Percentiles rank a stretch among this genome's conserved stretches.
phyloP scores from a whole-genome alignment of 1,140 invertebrate species.

The Liolophura sinensis region DNA sequence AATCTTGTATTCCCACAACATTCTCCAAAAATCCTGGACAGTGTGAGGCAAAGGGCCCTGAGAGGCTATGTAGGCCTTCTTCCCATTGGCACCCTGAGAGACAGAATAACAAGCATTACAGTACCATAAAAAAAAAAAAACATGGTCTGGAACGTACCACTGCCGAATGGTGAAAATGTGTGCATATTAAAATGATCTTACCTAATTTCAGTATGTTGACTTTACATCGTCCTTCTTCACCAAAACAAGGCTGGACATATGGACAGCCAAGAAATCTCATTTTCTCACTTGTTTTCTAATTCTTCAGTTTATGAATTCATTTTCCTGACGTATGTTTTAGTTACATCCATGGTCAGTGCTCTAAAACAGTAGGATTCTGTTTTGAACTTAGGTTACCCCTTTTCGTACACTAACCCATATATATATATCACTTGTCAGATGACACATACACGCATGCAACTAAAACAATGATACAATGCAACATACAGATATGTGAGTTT shows the following conservation, averaged over 20 bases:
- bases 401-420: too few relatives aligned
- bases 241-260: too few relatives aligned
- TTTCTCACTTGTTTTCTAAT: too few relatives aligned
- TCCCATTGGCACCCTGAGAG: conserved; percentile 74
- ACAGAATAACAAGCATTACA: background rate
- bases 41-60: conserved; percentile 96
- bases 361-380: too few relatives aligned
- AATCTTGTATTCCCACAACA: conserved; percentile 87
- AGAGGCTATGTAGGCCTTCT: conserved; percentile 88
- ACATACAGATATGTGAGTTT: background rate
- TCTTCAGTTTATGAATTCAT: too few relatives aligned
- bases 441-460: background rate
- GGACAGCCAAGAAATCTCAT: too few relatives aligned
- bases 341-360: too few relatives aligned
- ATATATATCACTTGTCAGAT: background rate
- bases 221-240: too few relatives aligned
- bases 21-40: conserved; percentile 93
- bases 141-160: background rate
- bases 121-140: conserved; percentile 2
- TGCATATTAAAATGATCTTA: too few relatives aligned
- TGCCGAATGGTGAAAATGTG: conserved; percentile 37
- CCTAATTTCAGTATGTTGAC: too few relatives aligned
- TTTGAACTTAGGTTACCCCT: too few relatives aligned
- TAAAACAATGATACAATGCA: background rate
- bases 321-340: too few relatives aligned